Evolutionary conservation across 2,797 vertebrate species (phyloP).

Genomic region (Typhlichthys eigenmanni): DNA sequence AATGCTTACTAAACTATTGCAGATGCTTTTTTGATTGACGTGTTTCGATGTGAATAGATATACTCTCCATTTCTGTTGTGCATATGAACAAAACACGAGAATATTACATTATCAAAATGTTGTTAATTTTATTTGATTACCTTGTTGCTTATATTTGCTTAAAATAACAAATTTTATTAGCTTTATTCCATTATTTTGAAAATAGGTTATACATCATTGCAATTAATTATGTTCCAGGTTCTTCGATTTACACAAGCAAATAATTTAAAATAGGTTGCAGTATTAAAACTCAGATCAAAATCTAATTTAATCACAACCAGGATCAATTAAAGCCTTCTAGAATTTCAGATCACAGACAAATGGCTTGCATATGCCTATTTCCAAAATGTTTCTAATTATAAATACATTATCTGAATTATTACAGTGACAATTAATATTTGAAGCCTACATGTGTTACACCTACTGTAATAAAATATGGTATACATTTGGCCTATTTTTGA

Average conservation of each 20-base stretch:
- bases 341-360: not conserved
- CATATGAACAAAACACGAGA: not conserved
- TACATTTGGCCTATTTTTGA: no score
- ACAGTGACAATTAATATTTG: no score
- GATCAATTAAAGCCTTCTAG: constrained; percentile 5
- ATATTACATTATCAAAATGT: not conserved
- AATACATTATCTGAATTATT: no score
- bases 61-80: constrained; percentile 7
- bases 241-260: no score
- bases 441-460: no score
- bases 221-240: no score
- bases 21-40: constrained; percentile 38
- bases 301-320: constrained; percentile 18
- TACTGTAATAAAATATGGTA: no score
- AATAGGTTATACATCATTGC: no score
- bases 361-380: no score
- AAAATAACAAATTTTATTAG: constrained; percentile 33
- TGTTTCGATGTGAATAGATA: constrained; percentile 7
- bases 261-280: not conserved
- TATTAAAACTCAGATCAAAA: constrained; percentile 9
- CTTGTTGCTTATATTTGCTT: constrained; percentile 27
- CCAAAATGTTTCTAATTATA: no score
- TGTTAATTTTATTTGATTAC: not conserved
- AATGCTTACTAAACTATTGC: constrained; percentile 29
- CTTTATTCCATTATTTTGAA: no score